Evolutionary conservation across 2,113 vertebrate species (phyloP).

Genomic region (Oophaga pumilio): DNA sequence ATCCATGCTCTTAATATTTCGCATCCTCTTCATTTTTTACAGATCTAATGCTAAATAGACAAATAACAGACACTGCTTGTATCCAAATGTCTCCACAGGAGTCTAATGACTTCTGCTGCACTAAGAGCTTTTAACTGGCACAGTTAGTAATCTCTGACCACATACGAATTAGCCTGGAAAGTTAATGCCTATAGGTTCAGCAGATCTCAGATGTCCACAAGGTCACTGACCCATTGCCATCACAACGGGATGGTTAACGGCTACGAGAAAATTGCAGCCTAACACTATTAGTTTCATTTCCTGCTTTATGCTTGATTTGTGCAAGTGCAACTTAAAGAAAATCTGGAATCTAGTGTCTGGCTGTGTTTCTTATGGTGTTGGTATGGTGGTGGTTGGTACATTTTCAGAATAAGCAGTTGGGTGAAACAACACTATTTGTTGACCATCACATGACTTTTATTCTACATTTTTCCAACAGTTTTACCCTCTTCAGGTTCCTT

Average conservation of each 20-base stretch:
- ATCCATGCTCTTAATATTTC: not conserved
- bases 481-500: too few species aligned
- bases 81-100: not conserved
- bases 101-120: conserved; percentile 15
- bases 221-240: not conserved
- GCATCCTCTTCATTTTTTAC: not conserved
- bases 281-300: not conserved
- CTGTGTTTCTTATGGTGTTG: too few species aligned
- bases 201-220: not conserved
- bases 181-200: not conserved
- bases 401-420: too few species aligned
- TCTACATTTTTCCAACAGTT: too few species aligned
- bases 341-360: too few species aligned
- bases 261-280: not conserved
- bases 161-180: not conserved
- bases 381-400: too few species aligned
- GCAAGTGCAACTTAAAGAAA: not conserved
- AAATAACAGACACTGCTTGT: not conserved
- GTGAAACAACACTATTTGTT: too few species aligned
- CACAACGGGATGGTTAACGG: not conserved
- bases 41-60: conserved; percentile 6
- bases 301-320: not conserved
- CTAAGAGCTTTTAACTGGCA: conserved; percentile 1
- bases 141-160: not conserved
- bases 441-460: too few species aligned